A percentile compares a stretch with the other conserved stretches of the same genome.
These are phyloP conservation scores for Isoperla grammatica DNA, from an alignment of 2,888 invertebrate genomes.

Conservation along the genomic window DNA sequence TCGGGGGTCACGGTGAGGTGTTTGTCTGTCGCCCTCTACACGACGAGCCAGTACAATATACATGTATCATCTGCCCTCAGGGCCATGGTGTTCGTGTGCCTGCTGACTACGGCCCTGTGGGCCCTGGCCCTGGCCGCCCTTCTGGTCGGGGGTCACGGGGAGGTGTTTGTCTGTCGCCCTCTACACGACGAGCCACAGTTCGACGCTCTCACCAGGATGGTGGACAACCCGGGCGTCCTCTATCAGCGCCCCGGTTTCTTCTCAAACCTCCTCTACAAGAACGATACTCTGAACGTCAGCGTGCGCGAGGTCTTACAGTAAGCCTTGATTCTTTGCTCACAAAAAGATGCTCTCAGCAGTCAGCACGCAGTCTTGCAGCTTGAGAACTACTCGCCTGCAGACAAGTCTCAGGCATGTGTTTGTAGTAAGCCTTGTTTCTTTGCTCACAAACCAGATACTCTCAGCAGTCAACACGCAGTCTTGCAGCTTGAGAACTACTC, in stretches of 20 bases:
- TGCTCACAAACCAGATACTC: too few species aligned
- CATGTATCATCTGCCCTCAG: too few species aligned
- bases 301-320: slow-evolving; percentile 51
- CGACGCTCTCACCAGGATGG: slow-evolving; percentile 55
- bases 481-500: too few species aligned
- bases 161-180: slow-evolving; percentile 65
- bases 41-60: slow-evolving; percentile 44
- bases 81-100: slow-evolving; percentile 46
- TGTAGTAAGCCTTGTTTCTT: too few species aligned
- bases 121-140: slow-evolving; percentile 51
- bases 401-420: too few species aligned
- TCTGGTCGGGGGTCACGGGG: slow-evolving; percentile 58
- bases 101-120: slow-evolving; percentile 58
- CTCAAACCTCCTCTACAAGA: slow-evolving; percentile 50
- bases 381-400: too few species aligned
- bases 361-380: too few species aligned
- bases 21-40: slow-evolving; percentile 38
- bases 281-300: slow-evolving; percentile 51
- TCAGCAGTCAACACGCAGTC: too few species aligned
- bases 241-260: slow-evolving; percentile 50
- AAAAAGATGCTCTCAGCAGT: too few species aligned
- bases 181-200: slow-evolving; percentile 63
- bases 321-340: slow-evolving; percentile 31
- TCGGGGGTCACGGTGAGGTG: slow-evolving; percentile 61
- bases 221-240: slow-evolving; percentile 61